A percentile compares a stretch with the other conserved stretches of the same genome.
Conservation (phyloP, 2,113 vertebrate genomes). For the Labrus mixtus region DNA sequence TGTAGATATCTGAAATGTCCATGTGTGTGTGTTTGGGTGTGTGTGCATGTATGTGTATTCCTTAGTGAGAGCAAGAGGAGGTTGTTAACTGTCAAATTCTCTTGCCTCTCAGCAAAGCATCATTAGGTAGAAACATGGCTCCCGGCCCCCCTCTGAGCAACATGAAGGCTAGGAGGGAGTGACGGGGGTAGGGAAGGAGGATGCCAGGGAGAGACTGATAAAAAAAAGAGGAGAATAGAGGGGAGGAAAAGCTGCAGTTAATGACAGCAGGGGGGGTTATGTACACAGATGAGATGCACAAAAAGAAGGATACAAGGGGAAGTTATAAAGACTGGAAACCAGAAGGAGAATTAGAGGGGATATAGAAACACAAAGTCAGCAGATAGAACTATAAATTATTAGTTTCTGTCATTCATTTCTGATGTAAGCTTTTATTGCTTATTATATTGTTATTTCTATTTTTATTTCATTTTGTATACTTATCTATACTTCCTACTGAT, state of each 20-base stretch:
- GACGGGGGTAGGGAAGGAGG: slow-evolving; percentile 44
- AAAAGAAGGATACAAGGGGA: slow-evolving; percentile 3
- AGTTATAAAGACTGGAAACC: neutral
- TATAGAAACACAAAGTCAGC: neutral
- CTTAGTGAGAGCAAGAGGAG: slow-evolving; percentile 13
- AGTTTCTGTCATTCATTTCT: slow-evolving; percentile 24
- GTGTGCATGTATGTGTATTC: neutral
- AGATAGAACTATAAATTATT: neutral
- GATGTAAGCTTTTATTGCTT: slow-evolving; percentile 22
- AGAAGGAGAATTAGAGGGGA: neutral
- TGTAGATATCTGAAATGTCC: slow-evolving; percentile 5
- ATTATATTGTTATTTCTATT: too few relatives aligned
- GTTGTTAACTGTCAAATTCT: slow-evolving; percentile 66
- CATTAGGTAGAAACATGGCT: slow-evolving; percentile 72
- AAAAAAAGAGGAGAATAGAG: slow-evolving; percentile 38
- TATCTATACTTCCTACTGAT: too few relatives aligned
- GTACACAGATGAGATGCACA: slow-evolving; percentile 35
- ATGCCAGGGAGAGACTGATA: slow-evolving; percentile 40
- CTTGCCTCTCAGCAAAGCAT: slow-evolving; percentile 64
- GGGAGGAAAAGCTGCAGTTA: slow-evolving; percentile 45
- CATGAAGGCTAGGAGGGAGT: slow-evolving; percentile 56
- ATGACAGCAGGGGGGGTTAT: slow-evolving; percentile 43
- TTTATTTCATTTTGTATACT: too few relatives aligned
- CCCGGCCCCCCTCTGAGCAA: slow-evolving; percentile 51
- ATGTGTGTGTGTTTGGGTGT: neutral